A percentile compares a stretch with the other conserved stretches of the same genome.
phyloP scores from a whole-genome alignment of 2,113 vertebrate species.

The Otis tarda region DNA sequence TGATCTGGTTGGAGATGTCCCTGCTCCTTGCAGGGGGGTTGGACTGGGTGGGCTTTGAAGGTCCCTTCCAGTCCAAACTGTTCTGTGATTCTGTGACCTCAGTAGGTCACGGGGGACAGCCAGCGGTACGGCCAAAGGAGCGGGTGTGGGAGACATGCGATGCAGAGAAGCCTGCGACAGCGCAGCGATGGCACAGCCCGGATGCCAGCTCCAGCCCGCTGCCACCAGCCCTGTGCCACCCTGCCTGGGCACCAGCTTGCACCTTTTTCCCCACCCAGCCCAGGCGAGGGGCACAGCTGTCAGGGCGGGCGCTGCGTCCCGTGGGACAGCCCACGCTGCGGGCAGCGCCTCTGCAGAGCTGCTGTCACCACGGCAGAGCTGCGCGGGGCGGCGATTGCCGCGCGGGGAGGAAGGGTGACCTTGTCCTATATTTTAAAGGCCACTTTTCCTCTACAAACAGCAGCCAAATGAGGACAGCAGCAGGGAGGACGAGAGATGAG shows the following conservation, averaged over 20 bases:
- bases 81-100: no score
- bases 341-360: neutral
- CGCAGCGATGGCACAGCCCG: neutral
- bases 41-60: no score
- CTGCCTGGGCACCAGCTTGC: neutral
- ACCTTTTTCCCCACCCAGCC: no score
- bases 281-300: neutral
- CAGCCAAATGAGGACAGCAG: constrained; percentile 48
- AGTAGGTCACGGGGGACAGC: neutral
- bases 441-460: constrained; percentile 27
- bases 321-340: no score
- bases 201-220: neutral
- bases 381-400: neutral
- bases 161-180: neutral
- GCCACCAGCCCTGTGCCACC: neutral
- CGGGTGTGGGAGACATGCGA: accelerated
- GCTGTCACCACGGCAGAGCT: neutral
- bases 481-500: constrained; percentile 29
- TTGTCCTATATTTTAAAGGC: constrained; percentile 65
- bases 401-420: constrained; percentile 28
- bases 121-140: accelerated
- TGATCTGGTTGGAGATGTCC: no score
- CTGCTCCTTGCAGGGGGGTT: no score
- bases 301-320: accelerated
- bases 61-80: no score